These are phyloP conservation scores for Ylistrum balloti DNA, from an alignment of 1,140 invertebrate species.

Conservation along the genomic window DNA sequence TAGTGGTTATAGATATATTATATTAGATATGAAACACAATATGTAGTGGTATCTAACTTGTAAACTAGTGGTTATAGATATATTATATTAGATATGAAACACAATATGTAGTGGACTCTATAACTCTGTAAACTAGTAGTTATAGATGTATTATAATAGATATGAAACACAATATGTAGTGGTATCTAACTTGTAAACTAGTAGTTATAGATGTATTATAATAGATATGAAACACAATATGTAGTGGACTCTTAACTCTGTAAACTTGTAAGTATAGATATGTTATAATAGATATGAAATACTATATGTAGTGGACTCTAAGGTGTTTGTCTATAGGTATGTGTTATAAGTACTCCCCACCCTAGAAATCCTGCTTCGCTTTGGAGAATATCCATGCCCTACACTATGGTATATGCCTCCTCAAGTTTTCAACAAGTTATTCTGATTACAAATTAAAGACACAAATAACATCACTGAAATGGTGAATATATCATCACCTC, in stretches of 20 bases:
- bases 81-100: not conserved
- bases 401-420: not conserved
- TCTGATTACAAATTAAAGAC: not conserved
- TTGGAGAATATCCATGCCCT: not conserved
- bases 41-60: too few relatives aligned
- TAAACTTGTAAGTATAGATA: too few relatives aligned
- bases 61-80: too few relatives aligned
- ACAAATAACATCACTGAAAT: conserved; percentile 1
- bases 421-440: not conserved
- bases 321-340: not conserved
- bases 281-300: conserved; percentile 23
- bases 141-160: too few relatives aligned
- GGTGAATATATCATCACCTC: not conserved
- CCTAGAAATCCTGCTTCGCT: not conserved
- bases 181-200: too few relatives aligned
- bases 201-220: too few relatives aligned
- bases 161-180: too few relatives aligned
- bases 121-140: too few relatives aligned
- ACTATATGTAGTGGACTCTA: not conserved
- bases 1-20: too few relatives aligned
- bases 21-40: too few relatives aligned
- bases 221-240: too few relatives aligned
- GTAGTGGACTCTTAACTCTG: too few relatives aligned
- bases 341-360: not conserved
- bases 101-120: not conserved